Base-by-base conservation (phyloP, 2,113 vertebrate genomes). In the Cranoglanis bouderius region DNA sequence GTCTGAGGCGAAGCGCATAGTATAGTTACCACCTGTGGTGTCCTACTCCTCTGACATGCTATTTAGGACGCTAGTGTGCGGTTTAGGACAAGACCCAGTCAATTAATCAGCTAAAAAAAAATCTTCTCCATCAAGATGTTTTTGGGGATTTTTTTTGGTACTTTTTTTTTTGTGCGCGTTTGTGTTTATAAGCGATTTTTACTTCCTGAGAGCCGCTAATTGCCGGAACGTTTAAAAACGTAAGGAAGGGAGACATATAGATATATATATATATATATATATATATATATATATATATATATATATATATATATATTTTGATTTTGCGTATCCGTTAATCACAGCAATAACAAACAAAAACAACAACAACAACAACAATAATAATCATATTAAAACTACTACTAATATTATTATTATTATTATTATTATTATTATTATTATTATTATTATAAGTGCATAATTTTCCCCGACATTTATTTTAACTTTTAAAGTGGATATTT, bases 71-170 rank as follows among this genome's bases (percentile, higher is more conserved):
- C 40, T 5, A 10, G 77, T 53, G 12, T 53, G 49, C 46, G 77
- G 13, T 81, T 81, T 81, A 29, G 29, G 46, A 81, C 49, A 32
- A 32, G 49, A 32, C 78, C 18, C 16, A 5, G 78, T 57, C 21
- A 24, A 57, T 32, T 57, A 35, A 55, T 4, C 88, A 85, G 88
- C 77, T 85, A n/a, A 86, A 80, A 43, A 18, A 81, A 19, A 78
- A 74, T 26, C 18, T 12, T 35, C 77, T 0, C 26, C 82, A 75
- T 67, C 6, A 59, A 7, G 14, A n/a, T 70, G 1, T n/a, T n/a
- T n/a, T n/a, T n/a, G n/a, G n/a, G n/a, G n/a, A n/a, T n/a, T n/a
- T n/a, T n/a, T n/a, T n/a, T n/a, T n/a, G n/a, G n/a, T n/a, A n/a
- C 16, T 74, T 77, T 46, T 19, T 13, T 57, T 77, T n/a, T 40